Percentiles rank a stretch among this genome's conserved stretches.
Conservation (phyloP, 2,888 invertebrate genomes). For the Pachycephus smyrnensis region DNA sequence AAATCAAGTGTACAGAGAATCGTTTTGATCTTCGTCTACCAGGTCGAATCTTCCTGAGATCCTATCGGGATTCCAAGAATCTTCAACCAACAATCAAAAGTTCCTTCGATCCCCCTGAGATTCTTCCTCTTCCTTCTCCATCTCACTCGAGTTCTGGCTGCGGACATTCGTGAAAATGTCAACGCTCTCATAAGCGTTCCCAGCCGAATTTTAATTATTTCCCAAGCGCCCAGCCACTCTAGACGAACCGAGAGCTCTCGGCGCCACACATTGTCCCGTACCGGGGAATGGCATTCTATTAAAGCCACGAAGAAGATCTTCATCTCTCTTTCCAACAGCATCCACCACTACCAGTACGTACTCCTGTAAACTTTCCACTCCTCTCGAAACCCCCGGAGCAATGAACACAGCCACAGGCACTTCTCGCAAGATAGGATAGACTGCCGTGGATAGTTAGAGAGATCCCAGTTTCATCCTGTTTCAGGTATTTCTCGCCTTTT, state of each 20-base stretch:
- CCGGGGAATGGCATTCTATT: constrained; percentile 44
- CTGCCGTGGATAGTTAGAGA: background rate
- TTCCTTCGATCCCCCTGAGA: background rate
- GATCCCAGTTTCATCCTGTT: background rate
- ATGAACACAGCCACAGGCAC: background rate
- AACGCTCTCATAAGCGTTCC: background rate
- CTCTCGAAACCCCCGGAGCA: background rate
- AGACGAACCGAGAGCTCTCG: background rate
- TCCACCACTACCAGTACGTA: background rate
- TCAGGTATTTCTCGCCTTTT: background rate
- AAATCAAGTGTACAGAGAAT: constrained; percentile 14
- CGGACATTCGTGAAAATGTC: background rate
- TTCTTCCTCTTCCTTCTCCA: background rate
- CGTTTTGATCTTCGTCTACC: background rate
- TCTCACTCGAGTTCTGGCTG: background rate
- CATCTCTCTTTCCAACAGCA: background rate
- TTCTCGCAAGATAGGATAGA: constrained; percentile 4
- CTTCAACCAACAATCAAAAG: background rate
- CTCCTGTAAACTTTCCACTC: background rate
- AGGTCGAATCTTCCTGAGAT: constrained; percentile 7
- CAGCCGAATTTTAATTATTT: constrained; percentile 37
- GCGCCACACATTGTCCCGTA: constrained; percentile 32
- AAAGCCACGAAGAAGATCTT: constrained; percentile 38
- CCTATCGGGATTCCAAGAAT: background rate
- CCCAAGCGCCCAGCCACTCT: constrained; percentile 14